Evolutionary conservation across 2,888 invertebrate genomes (phyloP), one percentile per base, ranked within the genome.

Genomic region (Cheilosia variabilis): DNA sequence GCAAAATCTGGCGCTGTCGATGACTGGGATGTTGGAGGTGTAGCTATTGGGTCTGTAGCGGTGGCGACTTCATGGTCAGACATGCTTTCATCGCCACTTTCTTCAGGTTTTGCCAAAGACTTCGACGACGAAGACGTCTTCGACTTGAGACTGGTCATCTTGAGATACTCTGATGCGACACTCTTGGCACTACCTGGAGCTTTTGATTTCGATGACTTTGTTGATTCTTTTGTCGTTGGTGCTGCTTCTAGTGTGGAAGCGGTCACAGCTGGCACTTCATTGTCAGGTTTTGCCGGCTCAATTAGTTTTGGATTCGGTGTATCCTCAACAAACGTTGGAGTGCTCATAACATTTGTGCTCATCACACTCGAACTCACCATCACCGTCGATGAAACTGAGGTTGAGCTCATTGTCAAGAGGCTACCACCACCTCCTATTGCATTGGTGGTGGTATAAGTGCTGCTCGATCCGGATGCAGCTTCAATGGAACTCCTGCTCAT

Each of bases 121-220:
- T 37, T 37, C 13, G 58, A 53, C 6, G 66, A 72, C 2, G 82
- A 52, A 19, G 72, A 27, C 43, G 73, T 45, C 41, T 87, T 87
- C 6, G 68, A 81, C 68, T 89, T 88, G 1, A 83, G 80, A 5
- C 88, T 92, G 6, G 95, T 94, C 88, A 95, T 93, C 91, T 95
- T 95, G 86, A 95, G 92, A 91, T 94, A 95, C 89, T 94, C 95
- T 0, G 94, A 94, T 5, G 95, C 95, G 0, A 95, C 95, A 90
- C 94, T 94, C 91, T 95, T 95, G 5, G 95, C 95, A 89, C 45
- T 77, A 7, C 81, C 81, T 5, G 71, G 52, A 2, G 66, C 60
- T 53, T 86, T 86, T 10, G 68, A n/a, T 57, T 79, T 79, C 2
- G 22, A 7, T 2, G 53, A 17, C 50, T 65, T 19, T 4, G 24